These are phyloP conservation scores for Dermolepida albohirtum DNA, from an alignment of 2,888 invertebrate genomes.

Conservation along the genomic window DNA sequence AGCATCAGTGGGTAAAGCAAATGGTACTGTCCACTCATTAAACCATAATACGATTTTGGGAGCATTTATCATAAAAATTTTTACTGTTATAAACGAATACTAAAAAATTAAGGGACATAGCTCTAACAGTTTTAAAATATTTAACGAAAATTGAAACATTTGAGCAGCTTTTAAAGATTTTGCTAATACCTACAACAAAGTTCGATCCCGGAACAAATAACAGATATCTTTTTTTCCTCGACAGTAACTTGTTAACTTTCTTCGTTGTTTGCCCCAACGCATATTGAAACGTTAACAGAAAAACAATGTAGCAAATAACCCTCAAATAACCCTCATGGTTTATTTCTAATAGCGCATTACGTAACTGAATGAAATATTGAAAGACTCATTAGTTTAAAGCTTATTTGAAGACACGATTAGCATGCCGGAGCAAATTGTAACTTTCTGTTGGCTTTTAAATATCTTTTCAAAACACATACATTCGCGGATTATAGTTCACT, in stretches of 20 bases:
- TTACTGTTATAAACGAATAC: conserved; percentile 71
- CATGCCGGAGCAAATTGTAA: too few relatives aligned
- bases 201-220: conserved; percentile 67
- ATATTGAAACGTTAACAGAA: background rate
- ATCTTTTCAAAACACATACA: too few relatives aligned
- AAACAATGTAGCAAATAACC: background rate
- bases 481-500: too few relatives aligned
- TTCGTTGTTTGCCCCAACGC: conserved; percentile 15
- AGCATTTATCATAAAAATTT: conserved; percentile 69
- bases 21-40: conserved; percentile 72
- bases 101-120: conserved; percentile 54
- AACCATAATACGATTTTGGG: conserved; percentile 71
- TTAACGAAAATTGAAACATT: background rate
- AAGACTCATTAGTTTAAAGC: too few relatives aligned
- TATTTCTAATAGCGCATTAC: too few relatives aligned
- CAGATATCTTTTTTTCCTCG: conserved; percentile 66
- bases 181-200: conserved; percentile 56
- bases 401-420: background rate
- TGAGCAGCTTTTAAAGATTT: background rate
- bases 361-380: too few relatives aligned
- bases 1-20: conserved; percentile 66
- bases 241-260: conserved; percentile 50
- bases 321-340: too few relatives aligned
- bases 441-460: too few relatives aligned
- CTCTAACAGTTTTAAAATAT: background rate